Conservation (phyloP, 2,113 vertebrate genomes). For the Solenodon paradoxus region DNA sequence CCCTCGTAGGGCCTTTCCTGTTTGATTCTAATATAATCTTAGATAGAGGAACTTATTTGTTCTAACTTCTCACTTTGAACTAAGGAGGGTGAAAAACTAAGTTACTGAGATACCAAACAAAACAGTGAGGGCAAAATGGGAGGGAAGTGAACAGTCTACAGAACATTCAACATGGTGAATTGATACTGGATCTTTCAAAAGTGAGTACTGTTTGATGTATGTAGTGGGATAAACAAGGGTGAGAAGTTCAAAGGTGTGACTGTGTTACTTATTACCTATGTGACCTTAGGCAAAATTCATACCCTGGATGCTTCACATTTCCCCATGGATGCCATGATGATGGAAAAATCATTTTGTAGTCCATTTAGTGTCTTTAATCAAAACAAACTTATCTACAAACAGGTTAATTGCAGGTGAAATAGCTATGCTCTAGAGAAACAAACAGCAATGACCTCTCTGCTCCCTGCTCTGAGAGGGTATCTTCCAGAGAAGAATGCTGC, state of each 20-base stretch:
- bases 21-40: not conserved
- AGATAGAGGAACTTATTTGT: not conserved
- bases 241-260: not conserved
- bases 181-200: not conserved
- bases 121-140: not conserved
- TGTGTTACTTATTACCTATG: not conserved
- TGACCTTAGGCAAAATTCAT: not conserved
- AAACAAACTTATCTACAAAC: not conserved
- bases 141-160: not conserved
- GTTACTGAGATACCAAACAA: not conserved
- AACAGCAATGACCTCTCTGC: not conserved
- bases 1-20: not conserved
- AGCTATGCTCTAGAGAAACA: not conserved
- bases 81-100: not conserved
- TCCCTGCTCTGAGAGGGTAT: not conserved
- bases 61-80: not conserved
- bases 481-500: not conserved
- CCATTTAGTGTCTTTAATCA: not conserved
- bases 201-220: not conserved
- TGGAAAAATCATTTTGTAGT: not conserved
- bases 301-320: not conserved
- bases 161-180: not conserved
- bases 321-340: not conserved
- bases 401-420: not conserved
- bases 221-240: not conserved